These are phyloP conservation scores for Brenthis daphne DNA, from an alignment of 2,888 invertebrate genomes.

Conservation along the genomic window DNA sequence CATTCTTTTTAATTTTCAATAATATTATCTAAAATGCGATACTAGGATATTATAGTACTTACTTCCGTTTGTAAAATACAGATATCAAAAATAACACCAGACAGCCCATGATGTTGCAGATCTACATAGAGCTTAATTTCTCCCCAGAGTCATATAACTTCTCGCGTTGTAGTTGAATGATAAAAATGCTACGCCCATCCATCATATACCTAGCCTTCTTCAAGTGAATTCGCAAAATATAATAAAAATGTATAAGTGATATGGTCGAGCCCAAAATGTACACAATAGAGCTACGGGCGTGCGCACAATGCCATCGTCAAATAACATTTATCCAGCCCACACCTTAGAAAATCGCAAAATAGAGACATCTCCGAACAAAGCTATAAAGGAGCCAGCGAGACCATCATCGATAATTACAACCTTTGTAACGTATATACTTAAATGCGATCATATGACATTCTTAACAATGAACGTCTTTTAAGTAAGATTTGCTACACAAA, in stretches of 20 bases:
- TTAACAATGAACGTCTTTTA: slow-evolving; percentile 58
- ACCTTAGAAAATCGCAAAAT: slow-evolving; percentile 81
- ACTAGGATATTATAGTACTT: no score
- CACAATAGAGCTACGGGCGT: slow-evolving; percentile 74
- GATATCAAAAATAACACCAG: no score
- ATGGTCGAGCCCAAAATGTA: slow-evolving; percentile 60
- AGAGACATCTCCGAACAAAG: slow-evolving; percentile 75
- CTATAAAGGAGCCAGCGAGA: slow-evolving; percentile 67
- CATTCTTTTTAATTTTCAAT: no score
- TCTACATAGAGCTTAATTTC: slow-evolving; percentile 35
- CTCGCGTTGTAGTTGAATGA: slow-evolving; percentile 52
- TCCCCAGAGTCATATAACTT: slow-evolving; percentile 75
- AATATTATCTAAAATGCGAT: background rate
- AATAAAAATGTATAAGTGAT: slow-evolving; percentile 80
- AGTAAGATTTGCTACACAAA: slow-evolving; percentile 53
- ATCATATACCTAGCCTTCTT: slow-evolving; percentile 64
- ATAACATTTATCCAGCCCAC: slow-evolving; percentile 81
- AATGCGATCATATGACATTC: slow-evolving; percentile 60
- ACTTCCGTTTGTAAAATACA: no score
- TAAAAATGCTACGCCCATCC: slow-evolving; percentile 59
- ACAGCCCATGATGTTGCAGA: background rate
- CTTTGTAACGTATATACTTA: slow-evolving; percentile 68
- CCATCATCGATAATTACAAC: slow-evolving; percentile 78
- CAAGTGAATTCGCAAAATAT: slow-evolving; percentile 69
- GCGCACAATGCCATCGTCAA: slow-evolving; percentile 78